Evolutionary conservation across 2,888 invertebrate genomes (phyloP), one percentile per base, ranked within the genome.

Genomic region (Reticulitermes lucifugus): DNA sequence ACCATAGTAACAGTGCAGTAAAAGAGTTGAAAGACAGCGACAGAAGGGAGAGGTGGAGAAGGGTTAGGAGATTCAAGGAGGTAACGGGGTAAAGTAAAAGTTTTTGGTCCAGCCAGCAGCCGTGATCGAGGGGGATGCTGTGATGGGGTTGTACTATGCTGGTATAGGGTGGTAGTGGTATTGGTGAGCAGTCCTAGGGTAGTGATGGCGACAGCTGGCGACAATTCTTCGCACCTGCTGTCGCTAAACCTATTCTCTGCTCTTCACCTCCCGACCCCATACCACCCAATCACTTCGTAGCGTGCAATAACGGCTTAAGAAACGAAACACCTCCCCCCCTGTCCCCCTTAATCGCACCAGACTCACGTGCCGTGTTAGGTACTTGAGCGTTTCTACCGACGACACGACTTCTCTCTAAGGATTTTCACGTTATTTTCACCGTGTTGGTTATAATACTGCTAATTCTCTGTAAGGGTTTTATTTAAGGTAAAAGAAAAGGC

Each of bases 151-250:
- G 75, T 35, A 25, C 9, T 25, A 29, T 41, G 77, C 43, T 2
- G 14, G 65, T 59, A 21, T 29, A 35, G 79, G 29, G 80, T 55
- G 46, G 84, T 29, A 65, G 79, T 79, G 79, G n/a, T 55, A 86
- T 25, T 25, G 25, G 88, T 86, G 88, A 79, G 79, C 60, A 35
- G 79, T 79, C 75, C 85, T 35, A 43, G 35, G 4, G 77, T 77
- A 46, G 81, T 81, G 65, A 41, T 81, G 87, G 88, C 86, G 88
- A 88, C 88, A 89, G 87, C 88, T 89, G 87, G 88, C 86, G 87
- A 85, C 87, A 87, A 88, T 89, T 88, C 88, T 88, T 88, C 87
- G 88, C 88, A 89, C 89, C 89, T 89, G 89, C 88, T 88, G 85
- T 65, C 86, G 83, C 83, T 77, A 77, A 77, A 46, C 77, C 77